Percentiles rank a stretch among this genome's conserved stretches.
phyloP scores from a whole-genome alignment of 2,888 invertebrate species.

The Anoncus sp. region DNA sequence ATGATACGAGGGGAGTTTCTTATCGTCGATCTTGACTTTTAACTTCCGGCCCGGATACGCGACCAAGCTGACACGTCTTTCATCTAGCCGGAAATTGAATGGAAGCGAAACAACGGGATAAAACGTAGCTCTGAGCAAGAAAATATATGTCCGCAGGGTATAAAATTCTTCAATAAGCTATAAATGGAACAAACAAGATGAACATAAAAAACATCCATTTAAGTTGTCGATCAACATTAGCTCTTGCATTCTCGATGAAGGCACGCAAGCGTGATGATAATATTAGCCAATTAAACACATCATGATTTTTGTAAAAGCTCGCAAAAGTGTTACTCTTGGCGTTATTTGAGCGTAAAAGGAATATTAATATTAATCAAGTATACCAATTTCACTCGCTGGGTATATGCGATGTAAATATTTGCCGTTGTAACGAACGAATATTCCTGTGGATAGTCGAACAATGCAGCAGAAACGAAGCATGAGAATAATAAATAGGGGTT shows the following conservation, averaged over 20 bases:
- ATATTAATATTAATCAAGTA: not conserved
- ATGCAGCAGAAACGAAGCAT: not conserved
- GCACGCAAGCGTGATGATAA: too few relatives aligned
- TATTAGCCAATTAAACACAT: too few relatives aligned
- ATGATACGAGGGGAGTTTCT: not conserved
- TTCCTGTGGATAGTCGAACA: not conserved
- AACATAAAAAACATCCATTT: too few relatives aligned
- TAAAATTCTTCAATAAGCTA: too few relatives aligned
- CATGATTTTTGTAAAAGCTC: too few relatives aligned
- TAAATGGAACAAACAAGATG: too few relatives aligned
- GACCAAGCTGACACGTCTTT: slow-evolving; percentile 7
- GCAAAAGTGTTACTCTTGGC: too few relatives aligned
- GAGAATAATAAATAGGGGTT: not conserved
- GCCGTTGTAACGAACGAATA: not conserved
- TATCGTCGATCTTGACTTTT: slow-evolving; percentile 3
- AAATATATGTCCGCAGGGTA: too few relatives aligned
- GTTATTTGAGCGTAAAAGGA: too few relatives aligned
- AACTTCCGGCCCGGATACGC: slow-evolving; percentile 11
- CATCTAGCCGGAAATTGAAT: slow-evolving; percentile 16
- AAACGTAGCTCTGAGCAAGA: too few relatives aligned
- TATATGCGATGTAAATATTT: not conserved
- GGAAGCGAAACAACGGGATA: not conserved
- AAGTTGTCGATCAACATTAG: too few relatives aligned
- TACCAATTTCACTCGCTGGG: not conserved
- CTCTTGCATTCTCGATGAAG: too few relatives aligned